phyloP scores from a whole-genome alignment of 37 sponge, comb jelly and placozoan genomes.

The Ianthella basta region DNA sequence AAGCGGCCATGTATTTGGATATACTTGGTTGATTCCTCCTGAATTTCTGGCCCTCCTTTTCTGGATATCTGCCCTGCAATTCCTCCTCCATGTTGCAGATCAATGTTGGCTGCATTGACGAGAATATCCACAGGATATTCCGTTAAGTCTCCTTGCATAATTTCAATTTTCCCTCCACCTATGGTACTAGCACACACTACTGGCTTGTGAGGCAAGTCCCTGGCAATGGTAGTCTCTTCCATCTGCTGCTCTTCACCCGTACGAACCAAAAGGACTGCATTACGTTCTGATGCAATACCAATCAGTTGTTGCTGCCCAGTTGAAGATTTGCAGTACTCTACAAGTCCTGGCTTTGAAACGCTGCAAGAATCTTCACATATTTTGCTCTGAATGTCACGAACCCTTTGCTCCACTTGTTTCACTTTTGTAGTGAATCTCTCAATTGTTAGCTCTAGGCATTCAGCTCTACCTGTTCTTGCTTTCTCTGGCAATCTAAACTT shows the following conservation, averaged over 20 bases:
- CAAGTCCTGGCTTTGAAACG: conserved; percentile 22
- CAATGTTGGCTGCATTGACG: conserved; percentile 75
- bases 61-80: conserved; percentile 50
- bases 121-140: conserved; percentile 65
- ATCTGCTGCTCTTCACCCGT: neutral
- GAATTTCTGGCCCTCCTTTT: conserved; percentile 66
- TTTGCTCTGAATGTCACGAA: neutral
- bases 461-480: no score
- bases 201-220: conserved; percentile 4
- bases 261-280: conserved; percentile 39
- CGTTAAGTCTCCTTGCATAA: conserved; percentile 65
- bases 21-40: conserved; percentile 41
- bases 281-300: conserved; percentile 34
- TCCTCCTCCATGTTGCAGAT: conserved; percentile 64
- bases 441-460: no score
- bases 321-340: conserved; percentile 22
- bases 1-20: conserved; percentile 33
- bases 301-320: neutral
- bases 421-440: neutral
- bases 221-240: neutral
- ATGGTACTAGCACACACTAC: conserved; percentile 11
- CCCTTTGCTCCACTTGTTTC: neutral
- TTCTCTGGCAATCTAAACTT: no score
- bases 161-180: conserved; percentile 30
- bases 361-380: neutral